Evolutionary conservation across 2,797 vertebrate genomes (phyloP).

Genomic region (Oreochromis grahami): DNA sequence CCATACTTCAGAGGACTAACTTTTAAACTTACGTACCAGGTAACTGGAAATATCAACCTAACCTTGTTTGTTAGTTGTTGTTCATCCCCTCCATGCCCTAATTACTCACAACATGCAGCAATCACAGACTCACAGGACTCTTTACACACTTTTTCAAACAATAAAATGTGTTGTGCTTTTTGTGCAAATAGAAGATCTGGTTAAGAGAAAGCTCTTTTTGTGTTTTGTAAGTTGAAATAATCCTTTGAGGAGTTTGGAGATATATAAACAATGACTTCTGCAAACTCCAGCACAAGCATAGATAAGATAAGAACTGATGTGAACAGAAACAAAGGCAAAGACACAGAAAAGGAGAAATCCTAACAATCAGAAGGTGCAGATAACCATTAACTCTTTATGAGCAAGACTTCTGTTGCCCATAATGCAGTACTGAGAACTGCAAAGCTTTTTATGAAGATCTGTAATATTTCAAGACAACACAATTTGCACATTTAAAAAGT

Average conservation of each 20-base stretch:
- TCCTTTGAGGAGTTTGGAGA: background rate
- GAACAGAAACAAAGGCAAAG: background rate
- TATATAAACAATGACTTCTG: background rate
- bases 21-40: background rate
- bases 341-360: background rate
- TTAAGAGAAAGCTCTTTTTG: background rate
- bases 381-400: background rate
- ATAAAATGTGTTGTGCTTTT: background rate
- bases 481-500: background rate
- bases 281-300: background rate
- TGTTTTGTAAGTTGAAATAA: background rate
- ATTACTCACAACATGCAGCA: background rate
- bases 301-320: background rate
- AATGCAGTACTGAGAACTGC: background rate
- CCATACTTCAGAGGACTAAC: background rate
- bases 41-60: background rate
- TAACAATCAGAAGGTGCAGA: background rate
- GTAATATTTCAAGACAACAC: background rate
- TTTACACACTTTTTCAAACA: background rate
- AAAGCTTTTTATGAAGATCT: conserved; percentile 53
- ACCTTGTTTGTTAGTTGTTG: background rate
- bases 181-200: background rate
- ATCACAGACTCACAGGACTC: background rate
- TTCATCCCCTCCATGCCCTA: background rate
- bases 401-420: background rate